Conservation (phyloP, 2,888 invertebrate species). For the Pseudanteris insignis region DNA sequence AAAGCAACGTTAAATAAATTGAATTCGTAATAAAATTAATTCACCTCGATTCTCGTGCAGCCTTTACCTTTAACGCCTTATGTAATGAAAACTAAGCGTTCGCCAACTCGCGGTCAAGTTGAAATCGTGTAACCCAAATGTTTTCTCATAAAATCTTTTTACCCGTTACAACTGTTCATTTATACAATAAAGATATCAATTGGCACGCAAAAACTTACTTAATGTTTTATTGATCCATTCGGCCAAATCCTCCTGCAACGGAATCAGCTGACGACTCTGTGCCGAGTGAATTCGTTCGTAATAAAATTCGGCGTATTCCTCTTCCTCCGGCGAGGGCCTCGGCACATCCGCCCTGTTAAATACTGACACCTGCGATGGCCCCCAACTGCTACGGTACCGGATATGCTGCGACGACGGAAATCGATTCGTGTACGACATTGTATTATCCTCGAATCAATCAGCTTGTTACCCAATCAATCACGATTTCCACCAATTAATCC, state of each 20-base stretch:
- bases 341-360: conserved; percentile 61
- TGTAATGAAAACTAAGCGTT: no score
- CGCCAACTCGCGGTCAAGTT: no score
- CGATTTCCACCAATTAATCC: not conserved
- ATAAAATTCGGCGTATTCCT: conserved; percentile 73
- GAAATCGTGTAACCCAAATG: no score
- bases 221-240: conserved; percentile 89
- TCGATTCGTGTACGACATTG: conserved; percentile 64
- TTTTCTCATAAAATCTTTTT: not conserved
- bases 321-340: conserved; percentile 62
- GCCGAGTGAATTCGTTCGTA: conserved; percentile 79
- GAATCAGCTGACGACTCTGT: conserved; percentile 82
- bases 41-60: no score
- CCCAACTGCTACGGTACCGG: conserved; percentile 71
- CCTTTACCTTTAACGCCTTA: no score
- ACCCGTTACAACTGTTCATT: not conserved
- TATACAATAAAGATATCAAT: not conserved
- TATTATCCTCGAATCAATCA: not conserved
- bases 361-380: conserved; percentile 70
- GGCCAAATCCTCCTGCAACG: conserved; percentile 85
- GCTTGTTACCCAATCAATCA: not conserved
- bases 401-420: conserved; percentile 63
- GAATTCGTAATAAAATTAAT: no score
- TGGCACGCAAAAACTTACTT: conserved; percentile 70
- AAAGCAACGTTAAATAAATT: no score